Conservation (phyloP, 2,113 vertebrate species). For the Mormyrus iriodes region DNA sequence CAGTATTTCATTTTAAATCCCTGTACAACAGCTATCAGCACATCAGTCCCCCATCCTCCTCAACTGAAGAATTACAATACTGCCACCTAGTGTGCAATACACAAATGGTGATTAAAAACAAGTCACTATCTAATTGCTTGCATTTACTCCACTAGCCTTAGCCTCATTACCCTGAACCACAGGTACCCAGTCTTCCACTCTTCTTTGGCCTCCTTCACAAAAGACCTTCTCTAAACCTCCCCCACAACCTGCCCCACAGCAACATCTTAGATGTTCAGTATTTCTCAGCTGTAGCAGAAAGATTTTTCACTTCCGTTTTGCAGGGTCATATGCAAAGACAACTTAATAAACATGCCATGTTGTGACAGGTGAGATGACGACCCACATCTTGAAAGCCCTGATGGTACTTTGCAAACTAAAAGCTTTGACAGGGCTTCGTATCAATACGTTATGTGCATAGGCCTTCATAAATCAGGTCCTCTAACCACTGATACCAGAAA, state of each 20-base stretch:
- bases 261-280: neutral
- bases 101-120: neutral
- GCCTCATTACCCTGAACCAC: neutral
- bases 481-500: neutral
- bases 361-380: too few relatives aligned
- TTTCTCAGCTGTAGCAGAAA: neutral
- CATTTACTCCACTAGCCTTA: neutral
- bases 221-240: neutral
- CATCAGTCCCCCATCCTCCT: neutral
- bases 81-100: slow-evolving; percentile 29
- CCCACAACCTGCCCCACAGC: neutral
- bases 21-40: neutral
- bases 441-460: neutral
- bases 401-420: neutral
- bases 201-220: neutral
- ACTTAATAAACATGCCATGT: neutral
- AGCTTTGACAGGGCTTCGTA: neutral
- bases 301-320: neutral
- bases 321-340: neutral
- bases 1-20: neutral
- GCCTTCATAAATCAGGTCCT: neutral
- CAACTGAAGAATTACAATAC: slow-evolving; percentile 23
- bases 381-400: too few relatives aligned
- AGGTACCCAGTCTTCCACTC: neutral
- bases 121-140: neutral